A percentile compares a stretch with the other conserved stretches of the same genome.
These are phyloP conservation scores for Matsumyia berberina DNA, from an alignment of 2,888 invertebrate species.

Conservation along the genomic window DNA sequence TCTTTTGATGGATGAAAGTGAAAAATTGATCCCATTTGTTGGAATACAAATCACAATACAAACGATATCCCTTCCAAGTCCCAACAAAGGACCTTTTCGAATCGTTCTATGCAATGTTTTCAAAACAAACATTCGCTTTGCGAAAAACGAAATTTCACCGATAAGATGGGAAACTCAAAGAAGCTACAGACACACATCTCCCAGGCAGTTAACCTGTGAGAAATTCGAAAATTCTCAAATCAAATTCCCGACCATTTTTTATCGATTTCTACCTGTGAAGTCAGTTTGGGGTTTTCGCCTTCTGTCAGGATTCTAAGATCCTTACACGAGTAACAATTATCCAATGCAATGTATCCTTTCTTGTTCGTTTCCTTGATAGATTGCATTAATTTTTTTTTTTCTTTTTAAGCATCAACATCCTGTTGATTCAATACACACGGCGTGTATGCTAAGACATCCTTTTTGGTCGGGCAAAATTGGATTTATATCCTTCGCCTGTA, in stretches of 20 bases:
- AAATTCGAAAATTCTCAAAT: slow-evolving; percentile 44
- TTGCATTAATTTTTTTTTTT: slow-evolving; percentile 70
- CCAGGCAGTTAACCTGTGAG: slow-evolving; percentile 40
- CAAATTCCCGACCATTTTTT: slow-evolving; percentile 30
- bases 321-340: slow-evolving; percentile 58
- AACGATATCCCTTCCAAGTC: slow-evolving; percentile 36
- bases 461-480: slow-evolving; percentile 44
- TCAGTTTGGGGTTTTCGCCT: background rate
- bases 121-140: slow-evolving; percentile 65
- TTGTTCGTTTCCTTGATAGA: slow-evolving; percentile 45
- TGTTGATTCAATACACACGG: slow-evolving; percentile 78
- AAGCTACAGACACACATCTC: background rate
- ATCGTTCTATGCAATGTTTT: slow-evolving; percentile 69
- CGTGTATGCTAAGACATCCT: background rate
- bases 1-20: slow-evolving; percentile 73
- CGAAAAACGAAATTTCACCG: slow-evolving; percentile 11
- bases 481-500: slow-evolving; percentile 53
- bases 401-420: slow-evolving; percentile 77
- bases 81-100: slow-evolving; percentile 49
- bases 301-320: slow-evolving; percentile 35
- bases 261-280: slow-evolving; percentile 56
- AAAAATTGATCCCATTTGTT: slow-evolving; percentile 76
- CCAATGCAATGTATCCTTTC: slow-evolving; percentile 63
- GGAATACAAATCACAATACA: slow-evolving; percentile 69
- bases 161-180: slow-evolving; percentile 17